These are phyloP conservation scores for Lepus americanus DNA, from an alignment of 2,113 vertebrate species.

Conservation along the genomic window DNA sequence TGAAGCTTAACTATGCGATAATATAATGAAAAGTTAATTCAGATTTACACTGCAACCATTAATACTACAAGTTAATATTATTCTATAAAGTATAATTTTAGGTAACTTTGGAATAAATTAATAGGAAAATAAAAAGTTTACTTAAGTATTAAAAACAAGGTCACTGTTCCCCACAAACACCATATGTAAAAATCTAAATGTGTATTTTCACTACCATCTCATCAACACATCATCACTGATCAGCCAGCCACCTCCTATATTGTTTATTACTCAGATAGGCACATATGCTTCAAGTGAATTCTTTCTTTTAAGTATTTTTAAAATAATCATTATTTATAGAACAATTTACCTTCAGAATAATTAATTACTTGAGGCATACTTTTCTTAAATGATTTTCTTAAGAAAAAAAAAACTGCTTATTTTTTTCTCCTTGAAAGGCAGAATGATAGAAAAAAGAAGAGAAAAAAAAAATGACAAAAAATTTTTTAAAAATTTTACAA, in stretches of 20 bases:
- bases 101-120: slow-evolving; percentile 6
- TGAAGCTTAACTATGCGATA: slow-evolving; percentile 15
- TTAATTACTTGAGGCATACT: not conserved
- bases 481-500: no score
- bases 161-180: not conserved
- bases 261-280: not conserved
- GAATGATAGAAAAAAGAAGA: no score
- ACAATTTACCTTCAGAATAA: slow-evolving; percentile 8
- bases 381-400: no score
- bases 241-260: not conserved
- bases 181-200: not conserved
- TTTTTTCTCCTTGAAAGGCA: no score
- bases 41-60: not conserved
- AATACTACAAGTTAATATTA: slow-evolving; percentile 9
- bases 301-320: not conserved
- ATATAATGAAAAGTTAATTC: slow-evolving; percentile 3
- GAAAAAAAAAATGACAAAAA: no score
- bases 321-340: not conserved
- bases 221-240: not conserved
- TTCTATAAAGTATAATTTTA: slow-evolving; percentile 28
- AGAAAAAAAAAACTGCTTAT: no score
- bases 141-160: not conserved
- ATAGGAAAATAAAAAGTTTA: slow-evolving; percentile 9
- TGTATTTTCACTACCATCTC: not conserved
- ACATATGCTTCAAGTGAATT: not conserved